phyloP scores from a whole-genome alignment of 1,140 invertebrate genomes.

The Onthophagus taurus region DNA sequence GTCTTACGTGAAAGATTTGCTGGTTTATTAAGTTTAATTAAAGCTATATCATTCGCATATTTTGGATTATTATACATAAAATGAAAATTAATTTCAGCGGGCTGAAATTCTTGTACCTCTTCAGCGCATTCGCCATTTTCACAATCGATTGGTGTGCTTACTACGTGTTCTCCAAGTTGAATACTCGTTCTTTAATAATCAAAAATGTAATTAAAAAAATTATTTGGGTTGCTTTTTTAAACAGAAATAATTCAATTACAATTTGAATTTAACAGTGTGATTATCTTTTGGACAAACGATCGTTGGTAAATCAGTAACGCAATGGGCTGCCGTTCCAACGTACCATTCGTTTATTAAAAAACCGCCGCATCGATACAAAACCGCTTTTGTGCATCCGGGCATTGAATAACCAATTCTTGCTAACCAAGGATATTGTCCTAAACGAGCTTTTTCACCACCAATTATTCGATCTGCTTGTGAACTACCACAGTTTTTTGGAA shows the following conservation, averaged over 20 bases:
- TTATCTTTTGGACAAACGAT: background rate
- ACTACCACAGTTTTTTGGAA: constrained; percentile 42
- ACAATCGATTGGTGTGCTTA: constrained; percentile 46
- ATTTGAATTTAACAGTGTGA: background rate
- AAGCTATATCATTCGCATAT: constrained; percentile 12
- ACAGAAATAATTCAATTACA: constrained; percentile 5
- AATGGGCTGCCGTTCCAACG: constrained; percentile 60
- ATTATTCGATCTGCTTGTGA: constrained; percentile 49
- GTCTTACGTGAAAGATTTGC: too few relatives aligned
- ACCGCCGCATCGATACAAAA: constrained; percentile 49
- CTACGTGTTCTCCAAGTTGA: constrained; percentile 51
- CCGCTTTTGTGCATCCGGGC: background rate
- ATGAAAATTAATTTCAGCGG: constrained; percentile 42
- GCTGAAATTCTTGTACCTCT: constrained; percentile 43
- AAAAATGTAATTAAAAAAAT: background rate
- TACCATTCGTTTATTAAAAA: constrained; percentile 49
- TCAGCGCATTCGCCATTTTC: constrained; percentile 44
- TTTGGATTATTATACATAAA: constrained; percentile 20
- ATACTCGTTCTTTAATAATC: constrained; percentile 40
- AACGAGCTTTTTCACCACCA: constrained; percentile 46
- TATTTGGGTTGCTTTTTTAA: background rate
- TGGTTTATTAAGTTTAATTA: constrained; percentile 6
- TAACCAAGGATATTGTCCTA: constrained; percentile 62
- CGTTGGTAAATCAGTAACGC: constrained; percentile 40
- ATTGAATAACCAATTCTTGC: constrained; percentile 49